A percentile compares a stretch with the other conserved stretches of the same genome.
Conservation (phyloP, 2,113 vertebrate species). For the Corythornis vintsioides region DNA sequence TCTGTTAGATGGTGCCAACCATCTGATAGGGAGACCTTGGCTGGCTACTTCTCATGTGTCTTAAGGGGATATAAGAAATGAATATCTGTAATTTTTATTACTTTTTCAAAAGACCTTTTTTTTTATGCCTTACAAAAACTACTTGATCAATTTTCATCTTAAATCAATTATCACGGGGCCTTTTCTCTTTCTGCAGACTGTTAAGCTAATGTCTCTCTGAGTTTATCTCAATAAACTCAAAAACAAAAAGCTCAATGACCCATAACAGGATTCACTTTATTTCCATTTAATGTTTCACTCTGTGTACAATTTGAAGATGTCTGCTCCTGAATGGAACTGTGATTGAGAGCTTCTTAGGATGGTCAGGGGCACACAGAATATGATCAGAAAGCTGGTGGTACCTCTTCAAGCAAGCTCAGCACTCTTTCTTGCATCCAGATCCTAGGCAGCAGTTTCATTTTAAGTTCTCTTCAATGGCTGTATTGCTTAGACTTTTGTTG, state of each 20-base stretch:
- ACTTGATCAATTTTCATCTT: conserved; percentile 15
- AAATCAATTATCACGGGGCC: background rate
- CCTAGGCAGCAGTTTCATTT: background rate
- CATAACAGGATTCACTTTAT: background rate
- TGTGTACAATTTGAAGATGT: background rate
- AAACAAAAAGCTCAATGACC: background rate
- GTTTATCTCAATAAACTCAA: conserved; percentile 18
- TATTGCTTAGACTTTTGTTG: background rate
- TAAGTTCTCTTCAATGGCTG: background rate
- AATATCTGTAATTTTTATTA: conserved; percentile 32
- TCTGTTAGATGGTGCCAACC: conserved; percentile 3
- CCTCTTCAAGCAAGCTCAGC: background rate
- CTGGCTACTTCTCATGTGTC: background rate
- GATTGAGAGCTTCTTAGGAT: background rate
- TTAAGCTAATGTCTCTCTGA: background rate
- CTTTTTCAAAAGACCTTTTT: background rate
- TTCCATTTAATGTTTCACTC: background rate
- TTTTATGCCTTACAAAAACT: background rate
- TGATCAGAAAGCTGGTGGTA: fast-evolving
- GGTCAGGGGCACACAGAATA: background rate
- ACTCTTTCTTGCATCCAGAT: background rate
- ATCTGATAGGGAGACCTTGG: conserved; percentile 37
- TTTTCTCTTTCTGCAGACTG: background rate
- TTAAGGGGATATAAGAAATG: conserved; percentile 6
- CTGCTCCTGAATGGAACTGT: background rate